phyloP scores from a whole-genome alignment of 2,888 invertebrate genomes.

The Thymelicus acteon region DNA sequence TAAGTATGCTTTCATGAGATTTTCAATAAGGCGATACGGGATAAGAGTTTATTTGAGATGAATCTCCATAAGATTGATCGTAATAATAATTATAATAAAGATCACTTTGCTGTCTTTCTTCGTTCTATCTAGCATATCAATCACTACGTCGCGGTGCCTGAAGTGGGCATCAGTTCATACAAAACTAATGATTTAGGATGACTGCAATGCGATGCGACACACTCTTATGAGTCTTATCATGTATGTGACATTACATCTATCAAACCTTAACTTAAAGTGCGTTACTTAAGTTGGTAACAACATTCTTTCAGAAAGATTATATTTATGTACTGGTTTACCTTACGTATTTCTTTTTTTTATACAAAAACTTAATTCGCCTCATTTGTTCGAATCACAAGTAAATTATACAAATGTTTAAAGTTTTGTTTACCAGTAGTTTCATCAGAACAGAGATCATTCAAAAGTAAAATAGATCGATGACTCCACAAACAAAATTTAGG shows the following conservation, averaged over 20 bases:
- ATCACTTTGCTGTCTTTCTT: neutral
- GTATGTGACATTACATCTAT: neutral
- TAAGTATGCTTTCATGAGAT: too few species aligned
- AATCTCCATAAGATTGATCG: too few species aligned
- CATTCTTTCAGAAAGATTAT: slow-evolving; percentile 50
- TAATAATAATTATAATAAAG: neutral
- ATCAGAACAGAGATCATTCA: slow-evolving; percentile 3
- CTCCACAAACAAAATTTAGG: slow-evolving; percentile 4
- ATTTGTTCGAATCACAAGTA: slow-evolving; percentile 4
- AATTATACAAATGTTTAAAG: neutral
- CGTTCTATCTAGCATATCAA: neutral
- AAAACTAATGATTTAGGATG: neutral
- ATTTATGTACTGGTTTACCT: slow-evolving; percentile 39
- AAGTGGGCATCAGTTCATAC: neutral
- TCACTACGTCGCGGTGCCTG: neutral
- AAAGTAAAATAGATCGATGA: neutral
- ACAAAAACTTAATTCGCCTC: slow-evolving; percentile 5
- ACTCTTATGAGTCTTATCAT: neutral
- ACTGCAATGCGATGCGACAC: neutral
- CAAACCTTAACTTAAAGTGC: slow-evolving; percentile 39
- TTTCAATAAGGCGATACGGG: too few species aligned
- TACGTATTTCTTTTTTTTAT: neutral
- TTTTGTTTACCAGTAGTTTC: slow-evolving; percentile 14
- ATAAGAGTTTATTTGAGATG: too few species aligned
- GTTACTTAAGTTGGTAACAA: slow-evolving; percentile 77